Percentiles rank a stretch among this genome's conserved stretches.
These are phyloP conservation scores for Standfussiana lucernea DNA, from an alignment of 2,888 invertebrate species.

Conservation along the genomic window DNA sequence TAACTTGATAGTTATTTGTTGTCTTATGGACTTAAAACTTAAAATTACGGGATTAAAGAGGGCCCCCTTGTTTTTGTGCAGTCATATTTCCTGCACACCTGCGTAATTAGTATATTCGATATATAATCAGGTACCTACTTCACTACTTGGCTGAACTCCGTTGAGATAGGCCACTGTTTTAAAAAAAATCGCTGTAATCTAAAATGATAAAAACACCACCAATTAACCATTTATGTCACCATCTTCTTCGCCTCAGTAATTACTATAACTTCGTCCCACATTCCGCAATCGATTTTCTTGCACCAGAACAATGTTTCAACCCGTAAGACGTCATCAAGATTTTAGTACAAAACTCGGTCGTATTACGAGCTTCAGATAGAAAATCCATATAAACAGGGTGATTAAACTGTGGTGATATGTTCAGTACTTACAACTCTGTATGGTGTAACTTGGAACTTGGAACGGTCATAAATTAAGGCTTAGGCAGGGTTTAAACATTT, in stretches of 20 bases:
- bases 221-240: not conserved
- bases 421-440: constrained; percentile 38
- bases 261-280: not conserved
- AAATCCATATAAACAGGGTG: constrained; percentile 59
- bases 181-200: not conserved
- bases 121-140: not conserved
- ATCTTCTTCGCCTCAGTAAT: not conserved
- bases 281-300: constrained; percentile 7
- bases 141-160: not conserved
- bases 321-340: constrained; percentile 46
- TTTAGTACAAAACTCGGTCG: constrained; percentile 60
- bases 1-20: not conserved
- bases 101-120: no score
- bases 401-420: constrained; percentile 58
- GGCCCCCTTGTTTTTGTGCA: not conserved
- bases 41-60: not conserved
- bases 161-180: not conserved
- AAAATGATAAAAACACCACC: not conserved
- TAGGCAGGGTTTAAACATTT: constrained; percentile 45
- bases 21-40: not conserved
- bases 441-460: constrained; percentile 30
- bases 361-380: constrained; percentile 58
- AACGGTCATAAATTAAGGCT: constrained; percentile 40
- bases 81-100: not conserved
- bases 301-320: constrained; percentile 42